Evolutionary conservation across 2,888 invertebrate species (phyloP), one percentile per base, ranked within the genome.

Genomic region (Acanthococcus lagerstroemiae): DNA sequence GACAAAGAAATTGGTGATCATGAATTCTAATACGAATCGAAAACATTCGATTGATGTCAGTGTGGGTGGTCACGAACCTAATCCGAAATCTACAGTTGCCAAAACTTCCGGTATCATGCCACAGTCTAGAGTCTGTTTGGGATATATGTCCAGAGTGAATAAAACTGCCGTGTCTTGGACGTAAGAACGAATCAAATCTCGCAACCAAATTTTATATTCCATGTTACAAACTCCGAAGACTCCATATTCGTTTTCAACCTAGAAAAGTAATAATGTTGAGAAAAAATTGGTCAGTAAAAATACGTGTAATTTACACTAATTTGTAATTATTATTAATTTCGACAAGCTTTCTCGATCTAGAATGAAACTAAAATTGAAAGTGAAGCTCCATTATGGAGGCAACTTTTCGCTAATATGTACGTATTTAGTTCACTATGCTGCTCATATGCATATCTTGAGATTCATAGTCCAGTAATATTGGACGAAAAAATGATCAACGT

Each of bases 241-340:
- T 3, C 95, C 95, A 72, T 94, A 94, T 75, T 93, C 94, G 76
- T 97, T 97, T 78, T 95, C 95, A 24, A 91, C 83, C 85, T 85
- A 67, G 7, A 70, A 67, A 58, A 44, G 37, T 48, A 44, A 37
- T 27, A 65, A 12, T 5, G n/a, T 52, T 7, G n/a, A n/a, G n/a
- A n/a, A n/a, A n/a, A n/a, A n/a, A n/a, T n/a, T n/a, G n/a, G n/a
- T n/a, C n/a, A n/a, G n/a, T n/a, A n/a, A n/a, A n/a, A n/a, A n/a
- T n/a, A n/a, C n/a, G 19, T 7, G 19, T 45, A 44, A 72, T 74
- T 72, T 77, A 85, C 85, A n/a, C n/a, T n/a, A n/a, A n/a, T n/a
- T n/a, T n/a, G n/a, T n/a, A n/a, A n/a, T n/a, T n/a, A n/a, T n/a
- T n/a, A n/a, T n/a, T n/a, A n/a, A n/a, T n/a, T n/a, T n/a, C n/a